Evolutionary conservation across 2,888 invertebrate species (phyloP).

Genomic region (Tetranychus piercei): DNA sequence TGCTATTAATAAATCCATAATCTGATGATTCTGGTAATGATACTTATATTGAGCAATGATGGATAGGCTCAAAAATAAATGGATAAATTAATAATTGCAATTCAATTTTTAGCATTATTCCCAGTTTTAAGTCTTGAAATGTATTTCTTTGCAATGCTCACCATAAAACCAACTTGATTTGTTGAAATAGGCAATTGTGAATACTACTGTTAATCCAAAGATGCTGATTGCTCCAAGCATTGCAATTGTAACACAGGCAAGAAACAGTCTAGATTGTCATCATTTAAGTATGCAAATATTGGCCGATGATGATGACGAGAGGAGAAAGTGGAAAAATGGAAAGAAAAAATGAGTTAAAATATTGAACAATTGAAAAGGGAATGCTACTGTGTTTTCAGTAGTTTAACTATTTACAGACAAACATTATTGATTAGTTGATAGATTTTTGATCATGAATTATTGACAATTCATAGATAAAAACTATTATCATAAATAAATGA

Average conservation of each 20-base stretch:
- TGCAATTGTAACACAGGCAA: slow-evolving; percentile 26
- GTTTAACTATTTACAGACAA: neutral
- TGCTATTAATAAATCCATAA: too few species aligned
- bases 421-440: neutral
- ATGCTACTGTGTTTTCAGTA: neutral
- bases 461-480: neutral
- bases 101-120: too few species aligned
- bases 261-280: slow-evolving; percentile 23
- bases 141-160: neutral
- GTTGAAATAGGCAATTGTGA: slow-evolving; percentile 24
- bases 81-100: too few species aligned
- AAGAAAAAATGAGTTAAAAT: neutral
- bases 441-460: neutral
- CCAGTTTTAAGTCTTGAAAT: too few species aligned
- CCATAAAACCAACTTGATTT: slow-evolving; percentile 22
- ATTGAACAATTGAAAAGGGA: neutral
- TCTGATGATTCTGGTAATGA: too few species aligned
- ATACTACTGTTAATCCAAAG: slow-evolving; percentile 21
- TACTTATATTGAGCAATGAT: too few species aligned
- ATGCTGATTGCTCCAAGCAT: slow-evolving; percentile 24
- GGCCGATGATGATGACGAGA: neutral
- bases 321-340: neutral
- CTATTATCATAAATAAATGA: neutral
- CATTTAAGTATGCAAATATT: neutral
- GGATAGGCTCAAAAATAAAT: too few species aligned